Percentiles rank a stretch among this genome's conserved stretches.
phyloP scores from a whole-genome alignment of 2,888 invertebrate species.

The Tiphia femorata region DNA sequence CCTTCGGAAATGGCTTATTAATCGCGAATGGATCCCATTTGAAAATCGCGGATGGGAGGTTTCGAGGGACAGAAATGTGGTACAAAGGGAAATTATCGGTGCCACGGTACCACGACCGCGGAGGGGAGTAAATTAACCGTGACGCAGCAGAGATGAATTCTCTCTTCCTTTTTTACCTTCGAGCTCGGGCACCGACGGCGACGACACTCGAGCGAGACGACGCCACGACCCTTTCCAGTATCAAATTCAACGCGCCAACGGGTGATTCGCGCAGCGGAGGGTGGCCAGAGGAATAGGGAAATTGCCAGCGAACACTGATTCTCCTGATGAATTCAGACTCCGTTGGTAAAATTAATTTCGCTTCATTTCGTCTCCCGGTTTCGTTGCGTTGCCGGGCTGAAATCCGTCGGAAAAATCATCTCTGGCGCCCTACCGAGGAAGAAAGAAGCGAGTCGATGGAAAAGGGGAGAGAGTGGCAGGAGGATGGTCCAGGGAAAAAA shows the following conservation, averaged over 20 bases:
- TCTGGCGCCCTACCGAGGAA: background rate
- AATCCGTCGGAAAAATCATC: too few relatives aligned
- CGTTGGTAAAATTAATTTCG: slow-evolving; percentile 46
- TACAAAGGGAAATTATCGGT: too few relatives aligned
- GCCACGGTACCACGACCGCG: too few relatives aligned
- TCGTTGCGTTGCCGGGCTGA: slow-evolving; percentile 20
- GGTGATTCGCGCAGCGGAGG: slow-evolving; percentile 29
- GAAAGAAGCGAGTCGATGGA: slow-evolving; percentile 28
- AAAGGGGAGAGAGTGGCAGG: background rate
- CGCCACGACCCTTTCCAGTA: slow-evolving; percentile 19
- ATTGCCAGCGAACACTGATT: slow-evolving; percentile 30
- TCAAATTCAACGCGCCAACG: slow-evolving; percentile 39
- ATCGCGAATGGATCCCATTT: too few relatives aligned
- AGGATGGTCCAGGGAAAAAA: too few relatives aligned
- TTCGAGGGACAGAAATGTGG: too few relatives aligned
- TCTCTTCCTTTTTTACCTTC: slow-evolving; percentile 13
- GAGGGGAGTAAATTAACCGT: too few relatives aligned
- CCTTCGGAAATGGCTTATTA: too few relatives aligned
- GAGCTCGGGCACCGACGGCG: slow-evolving; percentile 22
- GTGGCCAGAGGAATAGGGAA: slow-evolving; percentile 17
- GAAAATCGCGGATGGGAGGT: too few relatives aligned
- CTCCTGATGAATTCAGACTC: slow-evolving; percentile 47
- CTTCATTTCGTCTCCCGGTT: slow-evolving; percentile 39
- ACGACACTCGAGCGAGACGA: slow-evolving; percentile 19
- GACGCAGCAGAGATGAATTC: too few relatives aligned